These are phyloP conservation scores for Drosophila aldrichi DNA, from an alignment of 2,888 invertebrate genomes.

Conservation along the genomic window DNA sequence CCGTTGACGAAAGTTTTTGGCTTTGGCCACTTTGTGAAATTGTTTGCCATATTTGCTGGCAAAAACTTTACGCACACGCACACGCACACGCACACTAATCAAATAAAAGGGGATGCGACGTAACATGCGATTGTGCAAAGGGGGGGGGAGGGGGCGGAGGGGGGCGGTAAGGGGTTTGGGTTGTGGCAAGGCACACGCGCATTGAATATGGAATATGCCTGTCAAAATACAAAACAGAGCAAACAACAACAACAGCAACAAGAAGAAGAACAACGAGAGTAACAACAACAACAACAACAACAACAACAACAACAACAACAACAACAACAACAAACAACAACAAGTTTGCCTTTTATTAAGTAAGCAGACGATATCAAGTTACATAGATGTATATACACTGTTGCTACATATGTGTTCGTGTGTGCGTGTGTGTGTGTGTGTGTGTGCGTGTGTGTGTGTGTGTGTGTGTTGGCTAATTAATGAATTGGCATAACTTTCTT, in stretches of 20 bases:
- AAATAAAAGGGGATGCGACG: conserved; percentile 49
- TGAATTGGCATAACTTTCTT: conserved; percentile 80
- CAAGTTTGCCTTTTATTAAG: conserved; percentile 68
- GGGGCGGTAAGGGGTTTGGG: background rate
- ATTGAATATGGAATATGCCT: conserved; percentile 76
- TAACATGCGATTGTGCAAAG: background rate
- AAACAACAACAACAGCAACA: conserved; percentile 15
- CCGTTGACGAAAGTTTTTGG: conserved; percentile 69
- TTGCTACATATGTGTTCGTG: conserved; percentile 12
- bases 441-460: conserved; percentile 9
- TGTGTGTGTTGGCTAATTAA: conserved; percentile 73
- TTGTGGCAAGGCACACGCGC: conserved; percentile 50
- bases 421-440: conserved; percentile 20
- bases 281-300: background rate
- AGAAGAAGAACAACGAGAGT: too few relatives aligned
- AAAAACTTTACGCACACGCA: conserved; percentile 58
- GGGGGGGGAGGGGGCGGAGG: too few relatives aligned
- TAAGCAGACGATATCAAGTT: conserved; percentile 70
- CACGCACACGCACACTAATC: conserved; percentile 60
- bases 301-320: conserved; percentile 34
- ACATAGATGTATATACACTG: conserved; percentile 47
- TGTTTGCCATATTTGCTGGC: conserved; percentile 80
- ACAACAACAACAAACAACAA: too few relatives aligned
- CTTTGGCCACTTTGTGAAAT: conserved; percentile 76
- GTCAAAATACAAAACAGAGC: conserved; percentile 45